Evolutionary conservation across 2,888 invertebrate genomes (phyloP), one percentile per base, ranked within the genome.

Genomic region (Drosophila engyochracea): DNA sequence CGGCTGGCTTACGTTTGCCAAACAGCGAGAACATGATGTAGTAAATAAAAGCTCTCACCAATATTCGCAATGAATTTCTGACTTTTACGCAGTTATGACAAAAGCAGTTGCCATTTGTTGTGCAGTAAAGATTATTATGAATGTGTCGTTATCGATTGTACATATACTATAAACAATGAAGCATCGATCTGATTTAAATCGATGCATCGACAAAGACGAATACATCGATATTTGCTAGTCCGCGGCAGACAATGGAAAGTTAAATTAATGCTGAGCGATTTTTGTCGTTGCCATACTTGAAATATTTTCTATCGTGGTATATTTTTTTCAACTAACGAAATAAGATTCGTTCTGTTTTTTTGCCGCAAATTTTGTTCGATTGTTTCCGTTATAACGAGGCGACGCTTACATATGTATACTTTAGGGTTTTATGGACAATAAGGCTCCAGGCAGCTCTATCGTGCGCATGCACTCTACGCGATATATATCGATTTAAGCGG

Each of bases 1-100:
- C 92, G 0, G 85, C 76, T 35, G 82, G 81, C 62, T 91, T 92
- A 22, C 91, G 91, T 72, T 92, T 93, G 2, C 87, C 83, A 63
- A 93, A 93, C 51, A 93, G 82, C 2, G 91, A 91, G 30, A 93
- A 82, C 93, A 93, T 93, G 37, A 14, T 70, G 19, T n/a, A 35
- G 55, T 22, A 10, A 28, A 14, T 30, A 19, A 14, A n/a, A 14
- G 16, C 16, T 57, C 25, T 19, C 5, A 1, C 22, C 12, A 39
- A 22, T 33, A 62, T 54, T 53, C 51, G 28, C 10, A 59, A 12
- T 14, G 14, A 35, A 51, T 5, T 68, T 22, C 0, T 30, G 37
- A 54, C 35, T 69, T 78, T 61, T 74, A 65, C 74, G 74, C 79
- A 79, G 69, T 68, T 61, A 49, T 33, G 19, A 30, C 33, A 47